Evolutionary conservation across 1,140 invertebrate species (phyloP), one percentile per base, ranked within the genome.

Genomic region (Neelides sp.): DNA sequence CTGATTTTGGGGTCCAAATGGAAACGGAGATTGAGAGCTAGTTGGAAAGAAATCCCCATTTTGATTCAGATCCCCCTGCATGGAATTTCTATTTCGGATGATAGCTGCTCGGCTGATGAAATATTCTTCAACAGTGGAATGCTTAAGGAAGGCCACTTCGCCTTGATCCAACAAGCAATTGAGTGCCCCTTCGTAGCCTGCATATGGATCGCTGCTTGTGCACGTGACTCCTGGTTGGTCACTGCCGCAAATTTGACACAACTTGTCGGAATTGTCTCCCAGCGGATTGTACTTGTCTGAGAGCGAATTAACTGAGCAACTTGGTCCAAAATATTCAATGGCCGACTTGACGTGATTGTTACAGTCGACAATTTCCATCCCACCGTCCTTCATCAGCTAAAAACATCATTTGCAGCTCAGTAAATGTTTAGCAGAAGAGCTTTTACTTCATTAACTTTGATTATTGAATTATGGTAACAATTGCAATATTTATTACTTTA

Each of bases 331-430:
- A 65, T 79, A 96, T 52, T 82, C 77, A 8, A 85, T 84, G 0
- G 89, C 83, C 3, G 87, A 85, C 68, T 96, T 93, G 0, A 97
- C 86, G 65, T 95, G 85, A 70, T 96, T 95, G 62, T 98, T 97
- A 63, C 93, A 98, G 65, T 91, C 86, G 24, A 85, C 78, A 30
- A 90, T 75, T 64, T 85, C 79, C 69, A 91, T 75, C 27, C 78
- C 79, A 22, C 82, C 83, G 52, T 79, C 68, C 63, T 78, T 75
- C 76, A 94, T 87, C 19, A 96, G 65, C 79, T 88, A 62, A 49
- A 63, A 51, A 32, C 48, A 39, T 56, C 50, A 24, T 45, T 12
- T 28, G 51, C 45, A 32, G 52, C 13, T 45, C 28, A 51, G 50
- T 27, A 28, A 26, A 49, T 39, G 20, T 19, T 15, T 28, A 50